These are phyloP conservation scores for Emberiza fucata DNA, from an alignment of 2,113 vertebrate species.

Conservation along the genomic window DNA sequence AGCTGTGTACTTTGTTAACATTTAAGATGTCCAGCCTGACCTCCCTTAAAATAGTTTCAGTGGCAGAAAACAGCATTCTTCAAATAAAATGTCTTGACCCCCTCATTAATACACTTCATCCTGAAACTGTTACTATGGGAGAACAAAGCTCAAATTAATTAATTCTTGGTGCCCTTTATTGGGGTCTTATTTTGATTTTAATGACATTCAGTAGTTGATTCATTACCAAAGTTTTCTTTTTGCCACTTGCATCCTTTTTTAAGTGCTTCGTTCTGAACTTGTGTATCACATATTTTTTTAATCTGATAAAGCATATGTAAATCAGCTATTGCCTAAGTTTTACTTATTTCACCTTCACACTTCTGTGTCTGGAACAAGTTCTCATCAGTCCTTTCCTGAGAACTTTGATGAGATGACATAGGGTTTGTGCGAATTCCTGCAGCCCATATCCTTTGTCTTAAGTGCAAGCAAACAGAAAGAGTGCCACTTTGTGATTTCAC, in stretches of 20 bases:
- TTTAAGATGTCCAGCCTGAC: neutral
- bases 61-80: neutral
- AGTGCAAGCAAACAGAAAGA: neutral
- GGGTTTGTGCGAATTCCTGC: neutral
- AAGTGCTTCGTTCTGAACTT: neutral
- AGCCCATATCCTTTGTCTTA: neutral
- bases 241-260: neutral
- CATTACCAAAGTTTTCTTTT: neutral
- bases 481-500: neutral
- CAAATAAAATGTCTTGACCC: neutral
- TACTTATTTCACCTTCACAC: neutral
- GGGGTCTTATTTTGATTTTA: constrained; percentile 15
- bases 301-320: neutral
- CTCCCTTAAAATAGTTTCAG: neutral
- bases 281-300: neutral
- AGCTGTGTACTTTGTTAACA: neutral
- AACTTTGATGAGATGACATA: neutral
- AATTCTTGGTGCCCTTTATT: constrained; percentile 19
- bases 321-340: neutral
- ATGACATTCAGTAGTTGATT: neutral
- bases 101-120: constrained; percentile 44
- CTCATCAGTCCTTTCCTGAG: neutral
- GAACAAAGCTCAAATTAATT: constrained; percentile 61
- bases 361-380: neutral
- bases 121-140: constrained; percentile 53